Percentiles rank a stretch among this genome's conserved stretches.
Conservation (phyloP, 1,140 invertebrate species). For the Liolophura sinensis region DNA sequence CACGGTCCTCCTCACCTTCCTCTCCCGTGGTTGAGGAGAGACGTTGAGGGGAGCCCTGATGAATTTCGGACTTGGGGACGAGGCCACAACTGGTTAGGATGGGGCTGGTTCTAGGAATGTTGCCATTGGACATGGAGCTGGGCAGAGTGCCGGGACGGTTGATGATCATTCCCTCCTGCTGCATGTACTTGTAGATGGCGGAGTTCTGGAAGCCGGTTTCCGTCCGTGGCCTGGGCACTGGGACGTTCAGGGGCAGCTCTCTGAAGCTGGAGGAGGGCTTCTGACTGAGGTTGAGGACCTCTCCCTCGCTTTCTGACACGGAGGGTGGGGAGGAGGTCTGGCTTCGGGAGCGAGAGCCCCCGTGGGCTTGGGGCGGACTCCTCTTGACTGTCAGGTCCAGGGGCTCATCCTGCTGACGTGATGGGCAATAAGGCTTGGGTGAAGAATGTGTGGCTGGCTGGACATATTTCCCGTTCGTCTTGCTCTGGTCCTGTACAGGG, state of each 20-base stretch:
- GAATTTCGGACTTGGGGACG: background rate
- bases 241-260: conserved; percentile 6
- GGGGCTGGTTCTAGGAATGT: background rate
- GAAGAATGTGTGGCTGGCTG: background rate
- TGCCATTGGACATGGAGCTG: background rate
- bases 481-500: background rate
- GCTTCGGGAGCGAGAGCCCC: conserved; percentile 24
- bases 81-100: background rate
- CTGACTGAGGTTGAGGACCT: conserved; percentile 47
- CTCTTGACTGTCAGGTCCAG: conserved; percentile 83
- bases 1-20: too few species aligned
- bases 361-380: conserved; percentile 50
- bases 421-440: background rate
- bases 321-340: conserved; percentile 19
- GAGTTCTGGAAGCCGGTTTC: conserved; percentile 39
- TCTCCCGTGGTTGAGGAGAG: too few species aligned
- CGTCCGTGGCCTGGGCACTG: conserved; percentile 3
- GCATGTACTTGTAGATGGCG: conserved; percentile 51
- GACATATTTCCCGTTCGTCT: background rate
- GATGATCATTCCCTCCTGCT: conserved; percentile 41
- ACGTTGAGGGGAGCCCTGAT: background rate
- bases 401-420: conserved; percentile 69
- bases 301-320: conserved; percentile 25
- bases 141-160: conserved; percentile 7
- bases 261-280: conserved; percentile 13